These are phyloP conservation scores for Stenotaenia linearis DNA, from an alignment of 2,888 invertebrate genomes.

Conservation along the genomic window DNA sequence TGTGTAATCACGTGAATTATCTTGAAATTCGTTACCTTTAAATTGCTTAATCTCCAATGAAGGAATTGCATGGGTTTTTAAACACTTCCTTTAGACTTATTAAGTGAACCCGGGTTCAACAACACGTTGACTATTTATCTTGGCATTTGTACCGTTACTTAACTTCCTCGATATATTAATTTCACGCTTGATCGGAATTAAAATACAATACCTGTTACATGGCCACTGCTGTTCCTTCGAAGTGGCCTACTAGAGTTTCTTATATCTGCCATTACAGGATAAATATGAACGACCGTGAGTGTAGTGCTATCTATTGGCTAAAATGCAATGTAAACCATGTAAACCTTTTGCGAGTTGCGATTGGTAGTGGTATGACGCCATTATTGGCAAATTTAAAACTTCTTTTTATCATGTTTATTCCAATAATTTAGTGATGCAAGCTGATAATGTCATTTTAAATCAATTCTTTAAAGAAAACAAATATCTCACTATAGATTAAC, in stretches of 20 bases:
- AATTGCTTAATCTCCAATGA: no score
- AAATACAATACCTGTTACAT: background rate
- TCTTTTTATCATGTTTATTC: no score
- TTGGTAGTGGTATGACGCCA: no score
- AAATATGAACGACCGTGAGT: background rate
- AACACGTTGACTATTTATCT: background rate
- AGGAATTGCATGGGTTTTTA: no score
- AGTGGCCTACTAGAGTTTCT: background rate
- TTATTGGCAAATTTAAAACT: no score
- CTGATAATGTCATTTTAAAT: no score
- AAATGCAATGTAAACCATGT: background rate
- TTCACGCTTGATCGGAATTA: background rate
- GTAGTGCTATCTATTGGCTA: background rate
- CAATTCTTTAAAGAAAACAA: background rate
- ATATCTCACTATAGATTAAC: background rate
- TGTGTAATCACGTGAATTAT: no score
- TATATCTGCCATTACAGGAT: background rate
- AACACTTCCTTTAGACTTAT: no score
- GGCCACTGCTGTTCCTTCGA: background rate
- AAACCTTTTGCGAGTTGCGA: no score
- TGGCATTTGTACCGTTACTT: background rate
- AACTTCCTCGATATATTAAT: background rate
- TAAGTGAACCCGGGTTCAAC: background rate
- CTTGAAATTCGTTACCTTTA: no score
- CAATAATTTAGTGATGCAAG: no score